These are phyloP conservation scores for Onychomys torridus DNA, from an alignment of 2,797 vertebrate species.

Conservation along the genomic window DNA sequence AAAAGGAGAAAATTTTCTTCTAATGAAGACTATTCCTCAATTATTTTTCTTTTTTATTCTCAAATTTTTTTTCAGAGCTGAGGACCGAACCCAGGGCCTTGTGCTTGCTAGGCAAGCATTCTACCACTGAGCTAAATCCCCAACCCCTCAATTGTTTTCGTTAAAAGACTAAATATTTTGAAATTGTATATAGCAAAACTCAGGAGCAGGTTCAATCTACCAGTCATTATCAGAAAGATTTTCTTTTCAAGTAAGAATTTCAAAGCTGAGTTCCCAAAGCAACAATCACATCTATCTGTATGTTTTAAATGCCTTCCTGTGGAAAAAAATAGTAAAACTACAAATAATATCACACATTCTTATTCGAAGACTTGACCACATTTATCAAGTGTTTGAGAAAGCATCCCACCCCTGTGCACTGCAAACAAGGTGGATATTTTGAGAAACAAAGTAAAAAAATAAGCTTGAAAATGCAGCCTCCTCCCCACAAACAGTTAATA, in stretches of 20 bases:
- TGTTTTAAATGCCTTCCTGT: slow-evolving; percentile 35
- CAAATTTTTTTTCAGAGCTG: no score
- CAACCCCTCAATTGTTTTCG: no score
- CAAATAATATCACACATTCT: slow-evolving; percentile 31
- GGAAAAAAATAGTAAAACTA: neutral
- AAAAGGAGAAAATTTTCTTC: slow-evolving; percentile 51
- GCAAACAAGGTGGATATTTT: neutral
- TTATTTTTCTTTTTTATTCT: neutral
- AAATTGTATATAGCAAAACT: slow-evolving; percentile 18
- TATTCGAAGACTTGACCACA: slow-evolving; percentile 39
- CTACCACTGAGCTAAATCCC: no score
- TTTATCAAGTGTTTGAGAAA: slow-evolving; percentile 31
- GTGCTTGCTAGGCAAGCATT: no score
- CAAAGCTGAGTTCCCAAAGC: neutral
- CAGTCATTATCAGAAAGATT: neutral
- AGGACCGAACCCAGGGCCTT: no score
- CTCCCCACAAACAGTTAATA: neutral
- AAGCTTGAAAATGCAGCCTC: slow-evolving; percentile 15
- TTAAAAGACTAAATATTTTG: neutral
- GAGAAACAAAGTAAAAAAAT: slow-evolving; percentile 32
- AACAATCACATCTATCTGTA: neutral
- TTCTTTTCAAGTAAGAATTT: slow-evolving; percentile 44
- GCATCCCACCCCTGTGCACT: neutral
- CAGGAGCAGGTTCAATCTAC: neutral
- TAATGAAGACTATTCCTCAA: slow-evolving; percentile 25